Conservation (phyloP, 2,113 vertebrate species). For the Tyto alba region DNA sequence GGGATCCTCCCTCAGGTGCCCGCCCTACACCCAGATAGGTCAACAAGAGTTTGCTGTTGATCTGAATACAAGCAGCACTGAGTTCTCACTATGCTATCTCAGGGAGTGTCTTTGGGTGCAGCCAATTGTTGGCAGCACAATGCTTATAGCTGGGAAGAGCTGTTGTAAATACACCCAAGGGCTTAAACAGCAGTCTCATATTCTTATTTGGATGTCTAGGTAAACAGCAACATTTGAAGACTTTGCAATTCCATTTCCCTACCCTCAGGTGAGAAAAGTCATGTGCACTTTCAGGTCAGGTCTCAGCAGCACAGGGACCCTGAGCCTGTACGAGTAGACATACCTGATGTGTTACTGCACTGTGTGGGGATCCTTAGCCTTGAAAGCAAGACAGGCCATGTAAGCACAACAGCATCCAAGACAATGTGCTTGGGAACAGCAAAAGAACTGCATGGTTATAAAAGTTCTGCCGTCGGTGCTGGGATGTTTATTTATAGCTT, state of each 20-base stretch:
- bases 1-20: neutral
- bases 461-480: neutral
- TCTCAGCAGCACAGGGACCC: neutral
- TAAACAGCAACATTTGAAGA: conserved; percentile 42
- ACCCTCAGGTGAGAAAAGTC: conserved; percentile 12
- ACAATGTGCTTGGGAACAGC: neutral
- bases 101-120: conserved; percentile 47
- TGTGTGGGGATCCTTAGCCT: neutral
- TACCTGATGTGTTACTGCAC: neutral
- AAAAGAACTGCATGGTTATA: neutral
- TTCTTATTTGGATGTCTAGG: conserved; percentile 28
- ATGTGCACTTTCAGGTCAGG: neutral
- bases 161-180: conserved; percentile 48
- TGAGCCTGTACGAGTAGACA: neutral
- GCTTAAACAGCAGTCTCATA: conserved; percentile 31
- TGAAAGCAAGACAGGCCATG: neutral
- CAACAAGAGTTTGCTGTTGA: conserved; percentile 51
- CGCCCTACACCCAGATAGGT: conserved; percentile 7
- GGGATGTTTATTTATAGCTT: neutral
- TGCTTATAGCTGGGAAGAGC: conserved; percentile 5
- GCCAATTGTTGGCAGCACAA: conserved; percentile 18
- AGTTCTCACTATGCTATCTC: conserved; percentile 1
- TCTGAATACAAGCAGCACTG: conserved; percentile 2
- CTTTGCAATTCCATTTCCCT: conserved; percentile 31
- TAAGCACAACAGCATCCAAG: neutral